Evolutionary conservation across 2,888 invertebrate genomes (phyloP), one percentile per base, ranked within the genome.

Genomic region (Tubiluchus corallicola): DNA sequence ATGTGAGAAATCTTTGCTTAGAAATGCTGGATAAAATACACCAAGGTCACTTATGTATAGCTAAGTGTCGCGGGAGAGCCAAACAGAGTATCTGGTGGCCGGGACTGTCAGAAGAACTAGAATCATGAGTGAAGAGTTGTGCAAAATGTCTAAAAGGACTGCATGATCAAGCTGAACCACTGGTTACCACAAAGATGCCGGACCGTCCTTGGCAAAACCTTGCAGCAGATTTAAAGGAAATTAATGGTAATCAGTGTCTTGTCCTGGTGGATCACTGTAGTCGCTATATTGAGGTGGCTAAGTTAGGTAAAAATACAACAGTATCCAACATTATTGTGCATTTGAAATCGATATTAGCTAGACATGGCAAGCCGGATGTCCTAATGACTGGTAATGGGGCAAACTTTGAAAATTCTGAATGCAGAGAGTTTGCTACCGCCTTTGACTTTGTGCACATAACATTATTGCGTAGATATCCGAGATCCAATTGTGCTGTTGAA

Each of bases 141-240:
- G 41, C 40, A 17, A 42, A 43, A 20, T 49, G 48, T 45, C 40
- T 42, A 39, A 47, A 50, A 43, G 21, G 47, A 18, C 18, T 37
- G 37, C 17, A 13, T n/a, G 48, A 48, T 21, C 44, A 45, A 29
- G 46, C 44, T 15, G 52, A 53, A 44, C 51, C 50, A 38, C 21
- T 52, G 17, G 44, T 47, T 18, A 42, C 49, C 17, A 29, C 47
- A 4, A 41, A 45, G 15, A 49, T 53, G 18, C 54, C 52, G 16
- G 20, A 45, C 17, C 47, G 45, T 29, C 53, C 52, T 13, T 52
- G 52, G 54, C 47, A 52, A 44, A 52, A 41, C 16, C 45, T 53
- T 20, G 53, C 47, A 4, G 48, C 48, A 37, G 52, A 54, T 44
- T 39, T 55, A 20, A 51, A 52, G 37, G 43, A 52, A 17, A 41